Conservation (phyloP, 2,113 vertebrate species). For the Gavia stellata region DNA sequence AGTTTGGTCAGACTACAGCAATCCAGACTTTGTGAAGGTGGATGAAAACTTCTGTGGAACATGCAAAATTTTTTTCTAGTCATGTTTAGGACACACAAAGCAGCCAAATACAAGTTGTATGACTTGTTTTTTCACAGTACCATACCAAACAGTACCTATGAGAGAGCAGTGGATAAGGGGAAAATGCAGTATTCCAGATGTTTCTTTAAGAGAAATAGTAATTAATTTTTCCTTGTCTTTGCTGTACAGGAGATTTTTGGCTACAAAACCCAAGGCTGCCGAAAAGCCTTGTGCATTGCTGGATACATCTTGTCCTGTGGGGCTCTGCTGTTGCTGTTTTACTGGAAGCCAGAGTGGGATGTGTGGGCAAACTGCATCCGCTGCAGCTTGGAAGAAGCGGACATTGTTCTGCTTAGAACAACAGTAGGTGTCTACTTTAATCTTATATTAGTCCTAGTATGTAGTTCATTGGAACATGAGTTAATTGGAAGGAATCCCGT, state of each 20-base stretch:
- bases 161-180: not conserved
- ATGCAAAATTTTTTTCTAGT: not conserved
- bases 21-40: not conserved
- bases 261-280: conserved; percentile 63
- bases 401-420: conserved; percentile 70
- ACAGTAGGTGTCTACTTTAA: conserved; percentile 65
- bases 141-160: not conserved
- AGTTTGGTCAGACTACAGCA: not conserved
- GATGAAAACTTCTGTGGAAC: not conserved
- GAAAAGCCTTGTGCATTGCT: conserved; percentile 62
- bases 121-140: not conserved
- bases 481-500: not conserved
- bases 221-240: not conserved
- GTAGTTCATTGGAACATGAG: not conserved
- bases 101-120: not conserved
- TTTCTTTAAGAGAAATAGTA: not conserved
- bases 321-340: conserved; percentile 71
- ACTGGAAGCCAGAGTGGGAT: conserved; percentile 76
- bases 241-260: conserved; percentile 75
- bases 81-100: not conserved
- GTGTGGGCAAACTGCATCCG: conserved; percentile 70
- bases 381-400: conserved; percentile 73
- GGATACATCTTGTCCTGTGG: conserved; percentile 74
- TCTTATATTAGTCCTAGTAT: not conserved
- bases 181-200: not conserved